These are phyloP conservation scores for Delphinus delphis DNA, from an alignment of 2,113 vertebrate species.

Conservation along the genomic window DNA sequence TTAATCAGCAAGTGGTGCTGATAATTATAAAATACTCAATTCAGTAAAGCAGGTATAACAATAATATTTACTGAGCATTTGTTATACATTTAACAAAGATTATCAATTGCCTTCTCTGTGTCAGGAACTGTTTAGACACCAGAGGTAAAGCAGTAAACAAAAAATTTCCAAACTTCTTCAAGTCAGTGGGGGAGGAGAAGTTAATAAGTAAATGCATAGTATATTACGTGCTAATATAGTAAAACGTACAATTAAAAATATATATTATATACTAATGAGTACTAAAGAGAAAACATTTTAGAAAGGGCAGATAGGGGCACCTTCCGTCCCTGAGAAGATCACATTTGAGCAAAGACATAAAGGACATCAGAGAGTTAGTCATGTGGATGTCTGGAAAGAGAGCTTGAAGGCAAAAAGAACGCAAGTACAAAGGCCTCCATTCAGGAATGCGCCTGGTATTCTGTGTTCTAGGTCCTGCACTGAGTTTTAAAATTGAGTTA, in stretches of 20 bases:
- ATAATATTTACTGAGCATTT: background rate
- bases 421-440: background rate
- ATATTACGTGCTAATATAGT: background rate
- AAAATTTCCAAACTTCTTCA: background rate
- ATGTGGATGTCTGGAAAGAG: background rate
- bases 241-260: background rate
- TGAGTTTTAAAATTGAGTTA: background rate
- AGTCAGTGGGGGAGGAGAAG: background rate
- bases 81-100: conserved; percentile 25
- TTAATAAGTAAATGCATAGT: background rate
- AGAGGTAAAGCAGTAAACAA: background rate
- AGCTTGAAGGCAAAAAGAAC: background rate
- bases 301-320: background rate
- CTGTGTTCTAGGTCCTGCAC: background rate
- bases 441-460: background rate
- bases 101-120: background rate
- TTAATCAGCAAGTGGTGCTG: background rate
- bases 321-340: background rate
- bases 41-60: background rate
- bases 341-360: background rate
- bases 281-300: background rate
- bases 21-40: background rate
- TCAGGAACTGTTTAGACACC: background rate
- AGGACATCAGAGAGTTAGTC: background rate
- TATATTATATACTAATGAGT: background rate